These are phyloP conservation scores for Rhipidura dahli DNA, from an alignment of 2,113 vertebrate genomes.

Conservation along the genomic window DNA sequence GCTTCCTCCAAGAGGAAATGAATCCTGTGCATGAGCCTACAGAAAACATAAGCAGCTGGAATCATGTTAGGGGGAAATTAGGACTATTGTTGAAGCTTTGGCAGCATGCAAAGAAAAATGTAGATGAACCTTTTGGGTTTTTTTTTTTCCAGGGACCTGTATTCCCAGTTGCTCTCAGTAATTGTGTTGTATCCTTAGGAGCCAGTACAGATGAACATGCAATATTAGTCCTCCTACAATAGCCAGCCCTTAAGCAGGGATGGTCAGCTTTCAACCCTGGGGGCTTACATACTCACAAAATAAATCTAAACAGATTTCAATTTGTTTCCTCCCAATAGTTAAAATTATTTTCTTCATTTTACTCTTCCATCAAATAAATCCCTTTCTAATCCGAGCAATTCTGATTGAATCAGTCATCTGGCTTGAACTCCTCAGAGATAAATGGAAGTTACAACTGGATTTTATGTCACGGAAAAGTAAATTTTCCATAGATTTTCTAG, in stretches of 20 bases:
- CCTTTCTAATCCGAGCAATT: background rate
- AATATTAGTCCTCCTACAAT: background rate
- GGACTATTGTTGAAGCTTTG: background rate
- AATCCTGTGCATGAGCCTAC: constrained; percentile 8
- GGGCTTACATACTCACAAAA: background rate
- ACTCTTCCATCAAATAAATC: background rate
- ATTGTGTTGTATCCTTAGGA: background rate
- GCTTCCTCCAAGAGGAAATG: constrained; percentile 35
- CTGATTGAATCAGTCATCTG: background rate
- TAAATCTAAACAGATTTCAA: background rate
- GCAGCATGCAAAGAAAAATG: background rate
- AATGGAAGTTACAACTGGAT: background rate
- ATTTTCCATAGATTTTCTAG: background rate
- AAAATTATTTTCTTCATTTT: background rate
- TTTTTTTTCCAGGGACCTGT: background rate
- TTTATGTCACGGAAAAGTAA: background rate
- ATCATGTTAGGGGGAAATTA: background rate
- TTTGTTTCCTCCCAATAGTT: background rate
- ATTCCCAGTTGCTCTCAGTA: background rate
- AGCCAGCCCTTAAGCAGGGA: background rate
- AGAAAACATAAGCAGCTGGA: constrained; percentile 37
- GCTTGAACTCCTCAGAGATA: background rate
- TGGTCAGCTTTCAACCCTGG: background rate
- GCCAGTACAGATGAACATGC: background rate
- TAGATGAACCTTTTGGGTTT: background rate